Evolutionary conservation across 1,140 invertebrate genomes (phyloP), one percentile per base, ranked within the genome.

Genomic region (Lepidurus apus): DNA sequence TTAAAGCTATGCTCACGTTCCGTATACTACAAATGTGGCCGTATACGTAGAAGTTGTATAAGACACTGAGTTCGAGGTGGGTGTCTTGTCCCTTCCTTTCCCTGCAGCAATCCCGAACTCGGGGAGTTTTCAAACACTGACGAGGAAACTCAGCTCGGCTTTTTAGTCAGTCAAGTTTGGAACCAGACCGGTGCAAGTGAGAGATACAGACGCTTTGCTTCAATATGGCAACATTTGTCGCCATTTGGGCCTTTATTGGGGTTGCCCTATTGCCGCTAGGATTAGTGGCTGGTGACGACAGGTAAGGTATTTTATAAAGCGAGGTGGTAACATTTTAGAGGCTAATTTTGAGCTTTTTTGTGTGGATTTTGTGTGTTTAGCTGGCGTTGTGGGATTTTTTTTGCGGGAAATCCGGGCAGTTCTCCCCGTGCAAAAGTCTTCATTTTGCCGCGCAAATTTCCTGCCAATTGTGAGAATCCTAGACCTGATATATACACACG

Each of bases 351-450:
- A 7, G 53, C n/a, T 7, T 9, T n/a, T n/a, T n/a, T n/a, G 47
- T 21, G 6, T 6, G 1, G 6, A 13, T 65, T 9, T 77, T 80
- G 4, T 9, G 76, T 44, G 1, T 78, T 76, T n/a, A 78, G 53
- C 44, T 80, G 79, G 79, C 47, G 76, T 42, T 80, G 79, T 42
- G 79, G 79, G 9, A 80, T 80, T 73, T 80, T 80, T 45, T 80
- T 80, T 42, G 79, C 79, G 74, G 76, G 79, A n/a, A 73, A 76
- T 74, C 53, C 45, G 7, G 79, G 79, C n/a, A 73, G 42, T 10
- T 10, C 53, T 44, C 79, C 79, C 3, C 26, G 73, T 17, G 79
- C 79, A 21, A 80, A 80, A 77, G 53, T 80, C 21, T 80, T 73
- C 73, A 26, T 80, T 34, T 44, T 80, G 73, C 79, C 79, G 8